Base-by-base conservation (phyloP, 1,140 invertebrate species). In the Drosophila tsacasi region DNA sequence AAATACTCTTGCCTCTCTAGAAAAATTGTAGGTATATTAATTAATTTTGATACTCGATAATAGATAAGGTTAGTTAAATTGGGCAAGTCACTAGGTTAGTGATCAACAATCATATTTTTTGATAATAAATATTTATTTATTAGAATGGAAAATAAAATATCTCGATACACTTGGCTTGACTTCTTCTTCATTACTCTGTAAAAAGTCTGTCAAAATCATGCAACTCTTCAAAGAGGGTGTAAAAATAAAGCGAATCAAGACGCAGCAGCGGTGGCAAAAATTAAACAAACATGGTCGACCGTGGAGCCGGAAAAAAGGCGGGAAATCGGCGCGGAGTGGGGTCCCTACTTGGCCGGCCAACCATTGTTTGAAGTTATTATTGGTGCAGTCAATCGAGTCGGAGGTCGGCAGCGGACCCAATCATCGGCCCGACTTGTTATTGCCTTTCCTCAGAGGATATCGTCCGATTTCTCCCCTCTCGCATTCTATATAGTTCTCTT, bases 311-410 rank as follows among this genome's bases (percentile, higher is more conserved):
- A n/a, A 27, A 32, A 62, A 78, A 40, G 39, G 39, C 17, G 61
- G 27, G 8, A 49, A n/a, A 25, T 35, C 60, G 42, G 30, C 30
- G 21, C n/a, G 30, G 10, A 57, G 1, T 13, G 55, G 32, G 47
- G 3, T 25, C 54, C 66, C 84, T 76, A 63, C 82, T 81, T 77
- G 79, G 66, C 42, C 78, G 54, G 54, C 68, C 47, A 49, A n/a
- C 47, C 77, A 83, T 89, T 87, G 84, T 87, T 87, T 87, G 84
- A 87, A 89, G 81, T 87, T 87, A 87, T 87, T 87, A 87, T 87
- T 87, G 84, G 84, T 83, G 66, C 72, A 80, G 72, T 76, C 71
- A 74, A 74, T 81, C 63, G 66, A 77, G 58, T 74, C 71, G 68
- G 68, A 73, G 68, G 72, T 68, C 82, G 83, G 54, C 73, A 77